Conservation (phyloP, 2,888 invertebrate genomes). For the Anoplius nigerrimus region DNA sequence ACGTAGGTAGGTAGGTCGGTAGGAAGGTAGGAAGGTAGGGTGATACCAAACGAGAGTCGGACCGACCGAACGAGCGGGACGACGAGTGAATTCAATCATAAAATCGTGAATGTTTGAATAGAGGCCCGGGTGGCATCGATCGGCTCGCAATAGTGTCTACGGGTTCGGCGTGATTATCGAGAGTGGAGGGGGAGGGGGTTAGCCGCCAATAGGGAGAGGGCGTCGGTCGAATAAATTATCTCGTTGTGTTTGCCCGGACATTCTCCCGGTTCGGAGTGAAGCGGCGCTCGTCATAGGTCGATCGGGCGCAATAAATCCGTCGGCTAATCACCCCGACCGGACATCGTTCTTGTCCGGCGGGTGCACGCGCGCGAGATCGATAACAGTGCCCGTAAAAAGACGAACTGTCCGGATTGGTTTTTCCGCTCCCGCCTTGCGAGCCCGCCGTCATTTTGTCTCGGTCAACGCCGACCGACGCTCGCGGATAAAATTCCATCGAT, state of each 20-base stretch:
- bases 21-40: slow-evolving; percentile 12
- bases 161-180: neutral
- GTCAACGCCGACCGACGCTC: too few relatives aligned
- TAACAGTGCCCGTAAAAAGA: neutral
- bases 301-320: slow-evolving; percentile 28
- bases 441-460: too few relatives aligned
- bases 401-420: too few relatives aligned
- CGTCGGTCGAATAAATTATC: slow-evolving; percentile 2
- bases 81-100: slow-evolving; percentile 45
- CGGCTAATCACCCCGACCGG: slow-evolving; percentile 23
- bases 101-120: slow-evolving; percentile 50
- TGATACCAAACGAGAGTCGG: too few relatives aligned
- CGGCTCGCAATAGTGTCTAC: too few relatives aligned
- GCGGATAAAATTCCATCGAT: too few relatives aligned
- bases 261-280: neutral
- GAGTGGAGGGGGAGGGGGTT: neutral
- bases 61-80: slow-evolving; percentile 1
- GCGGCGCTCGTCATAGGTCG: slow-evolving; percentile 15
- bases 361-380: neutral
- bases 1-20: neutral
- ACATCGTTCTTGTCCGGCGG: neutral
- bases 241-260: slow-evolving; percentile 3
- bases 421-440: too few relatives aligned
- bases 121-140: neutral
- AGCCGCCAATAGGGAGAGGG: neutral